A percentile compares a stretch with the other conserved stretches of the same genome.
These are phyloP conservation scores for Coregonus ussuriensis DNA, from an alignment of 2,797 vertebrate species.

Conservation along the genomic window DNA sequence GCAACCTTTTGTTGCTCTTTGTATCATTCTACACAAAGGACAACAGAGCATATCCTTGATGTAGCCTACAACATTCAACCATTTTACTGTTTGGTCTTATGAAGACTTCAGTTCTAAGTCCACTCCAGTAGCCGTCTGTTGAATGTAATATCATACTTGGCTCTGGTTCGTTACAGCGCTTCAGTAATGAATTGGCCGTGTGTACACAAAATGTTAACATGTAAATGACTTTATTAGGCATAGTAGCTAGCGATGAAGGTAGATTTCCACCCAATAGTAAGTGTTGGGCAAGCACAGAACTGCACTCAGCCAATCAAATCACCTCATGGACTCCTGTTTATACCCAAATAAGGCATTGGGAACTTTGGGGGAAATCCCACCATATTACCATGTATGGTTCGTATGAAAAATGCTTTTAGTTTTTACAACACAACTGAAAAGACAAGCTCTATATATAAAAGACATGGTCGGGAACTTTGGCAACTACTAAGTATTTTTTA, in stretches of 20 bases:
- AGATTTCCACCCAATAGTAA: neutral
- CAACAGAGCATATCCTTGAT: neutral
- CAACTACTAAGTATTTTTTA: too few relatives aligned
- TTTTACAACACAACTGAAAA: too few relatives aligned
- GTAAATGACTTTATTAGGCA: conserved; percentile 7
- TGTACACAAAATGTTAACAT: conserved; percentile 3
- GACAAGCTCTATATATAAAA: too few relatives aligned
- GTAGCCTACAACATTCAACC: too few relatives aligned
- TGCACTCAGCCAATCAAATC: neutral
- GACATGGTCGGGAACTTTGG: too few relatives aligned
- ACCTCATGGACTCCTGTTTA: neutral
- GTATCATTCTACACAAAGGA: conserved; percentile 22
- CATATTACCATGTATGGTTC: too few relatives aligned
- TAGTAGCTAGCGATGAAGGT: neutral
- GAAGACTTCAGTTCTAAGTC: neutral
- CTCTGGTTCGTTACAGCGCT: neutral
- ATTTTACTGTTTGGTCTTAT: too few relatives aligned
- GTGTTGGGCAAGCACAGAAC: neutral
- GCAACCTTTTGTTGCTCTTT: conserved; percentile 23
- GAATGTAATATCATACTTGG: neutral
- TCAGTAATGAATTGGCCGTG: neutral
- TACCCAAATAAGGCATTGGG: neutral
- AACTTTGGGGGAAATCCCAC: neutral
- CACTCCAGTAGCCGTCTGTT: neutral
- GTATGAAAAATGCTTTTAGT: too few relatives aligned